Evolutionary conservation across 2,797 vertebrate species (phyloP).

Genomic region (Chloroceryle amazona): DNA sequence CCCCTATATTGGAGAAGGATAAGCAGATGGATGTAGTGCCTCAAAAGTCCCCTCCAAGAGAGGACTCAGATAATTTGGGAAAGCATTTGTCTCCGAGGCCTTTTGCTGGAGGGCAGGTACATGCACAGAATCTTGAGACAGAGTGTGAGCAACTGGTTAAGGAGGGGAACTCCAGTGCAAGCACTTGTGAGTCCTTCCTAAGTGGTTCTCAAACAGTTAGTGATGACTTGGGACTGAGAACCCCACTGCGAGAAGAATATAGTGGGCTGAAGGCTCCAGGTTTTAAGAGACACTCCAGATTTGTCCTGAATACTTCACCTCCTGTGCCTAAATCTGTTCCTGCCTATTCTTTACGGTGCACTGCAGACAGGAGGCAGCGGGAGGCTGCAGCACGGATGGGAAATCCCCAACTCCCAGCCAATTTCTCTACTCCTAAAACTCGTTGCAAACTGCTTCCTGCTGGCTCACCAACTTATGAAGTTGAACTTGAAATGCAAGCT

Average conservation of each 20-base stretch:
- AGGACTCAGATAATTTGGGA: background rate
- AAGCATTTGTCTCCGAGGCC: background rate
- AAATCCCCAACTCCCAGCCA: slow-evolving; percentile 52
- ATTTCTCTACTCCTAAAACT: slow-evolving; percentile 73
- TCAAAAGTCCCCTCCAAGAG: background rate
- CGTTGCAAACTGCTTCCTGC: background rate
- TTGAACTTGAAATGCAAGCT: slow-evolving; percentile 91
- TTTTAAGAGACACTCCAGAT: slow-evolving; percentile 74
- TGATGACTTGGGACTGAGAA: slow-evolving; percentile 76
- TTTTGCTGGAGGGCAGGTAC: background rate
- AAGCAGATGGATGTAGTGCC: background rate
- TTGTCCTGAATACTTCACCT: background rate
- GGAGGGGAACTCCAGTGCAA: slow-evolving; percentile 48
- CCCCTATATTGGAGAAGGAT: background rate
- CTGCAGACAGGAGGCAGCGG: slow-evolving; percentile 86
- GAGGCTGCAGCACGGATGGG: slow-evolving; percentile 86
- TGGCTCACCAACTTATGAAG: slow-evolving; percentile 84
- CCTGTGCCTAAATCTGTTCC: slow-evolving; percentile 21
- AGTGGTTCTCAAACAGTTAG: slow-evolving; percentile 69
- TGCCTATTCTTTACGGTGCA: slow-evolving; percentile 84
- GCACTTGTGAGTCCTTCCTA: background rate
- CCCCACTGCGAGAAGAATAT: slow-evolving; percentile 74
- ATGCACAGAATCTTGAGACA: background rate
- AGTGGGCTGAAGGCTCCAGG: slow-evolving; percentile 77
- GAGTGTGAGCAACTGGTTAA: slow-evolving; percentile 34